These are phyloP conservation scores for Podarcis cretensis DNA, from an alignment of 2,113 vertebrate genomes.

Conservation along the genomic window DNA sequence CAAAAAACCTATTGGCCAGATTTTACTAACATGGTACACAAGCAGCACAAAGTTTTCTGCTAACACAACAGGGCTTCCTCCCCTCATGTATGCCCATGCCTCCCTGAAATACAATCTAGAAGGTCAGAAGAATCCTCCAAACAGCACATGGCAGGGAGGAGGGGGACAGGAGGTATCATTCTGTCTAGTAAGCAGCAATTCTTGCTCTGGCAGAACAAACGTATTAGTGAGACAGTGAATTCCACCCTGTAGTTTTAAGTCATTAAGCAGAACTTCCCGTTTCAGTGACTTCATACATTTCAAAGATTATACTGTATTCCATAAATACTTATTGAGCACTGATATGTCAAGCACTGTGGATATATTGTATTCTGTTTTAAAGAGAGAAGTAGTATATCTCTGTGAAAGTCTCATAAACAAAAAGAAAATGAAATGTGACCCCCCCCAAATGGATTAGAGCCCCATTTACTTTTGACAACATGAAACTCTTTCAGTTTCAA, in stretches of 20 bases:
- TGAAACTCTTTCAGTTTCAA: not conserved
- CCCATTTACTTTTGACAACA: constrained; percentile 1
- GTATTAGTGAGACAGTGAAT: too few species aligned
- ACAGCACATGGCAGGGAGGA: too few species aligned
- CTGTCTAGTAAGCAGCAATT: too few species aligned
- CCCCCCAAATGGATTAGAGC: not conserved
- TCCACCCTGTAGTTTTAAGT: not conserved
- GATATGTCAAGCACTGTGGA: not conserved
- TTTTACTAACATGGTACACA: too few species aligned
- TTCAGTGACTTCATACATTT: not conserved
- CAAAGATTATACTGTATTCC: not conserved
- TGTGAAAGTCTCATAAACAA: not conserved
- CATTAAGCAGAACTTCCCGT: not conserved
- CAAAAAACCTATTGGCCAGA: too few species aligned
- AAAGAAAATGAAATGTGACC: not conserved
- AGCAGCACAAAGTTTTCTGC: too few species aligned
- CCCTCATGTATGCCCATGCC: too few species aligned
- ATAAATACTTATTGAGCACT: not conserved
- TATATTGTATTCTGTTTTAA: rapidly evolving
- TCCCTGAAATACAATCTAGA: too few species aligned
- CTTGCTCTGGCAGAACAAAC: not conserved
- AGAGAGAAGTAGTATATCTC: not conserved
- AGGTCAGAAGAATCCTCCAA: too few species aligned
- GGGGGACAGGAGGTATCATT: too few species aligned
- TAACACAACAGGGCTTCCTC: too few species aligned